Evolutionary conservation across 2,113 vertebrate species (phyloP).

Genomic region (Strix aluco): DNA sequence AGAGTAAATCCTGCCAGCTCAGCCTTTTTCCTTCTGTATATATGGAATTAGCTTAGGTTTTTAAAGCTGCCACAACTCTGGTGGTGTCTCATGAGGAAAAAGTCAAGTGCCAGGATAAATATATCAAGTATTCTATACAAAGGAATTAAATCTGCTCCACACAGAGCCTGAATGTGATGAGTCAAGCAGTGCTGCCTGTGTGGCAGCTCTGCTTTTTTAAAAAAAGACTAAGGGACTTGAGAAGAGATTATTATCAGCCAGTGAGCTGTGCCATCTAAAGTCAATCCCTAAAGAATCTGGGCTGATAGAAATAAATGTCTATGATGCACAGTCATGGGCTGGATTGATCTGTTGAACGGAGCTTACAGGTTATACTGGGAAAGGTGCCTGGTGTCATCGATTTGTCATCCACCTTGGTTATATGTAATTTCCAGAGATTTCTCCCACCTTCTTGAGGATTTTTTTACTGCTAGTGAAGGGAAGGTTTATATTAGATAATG

Average conservation of each 20-base stretch:
- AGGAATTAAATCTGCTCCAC: slow-evolving; percentile 43
- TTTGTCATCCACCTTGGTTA: neutral
- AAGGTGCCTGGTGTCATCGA: neutral
- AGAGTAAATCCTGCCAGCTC: slow-evolving; percentile 37
- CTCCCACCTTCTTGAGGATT: neutral
- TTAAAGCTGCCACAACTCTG: slow-evolving; percentile 25
- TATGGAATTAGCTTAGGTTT: slow-evolving; percentile 43
- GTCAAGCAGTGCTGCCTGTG: slow-evolving; percentile 23
- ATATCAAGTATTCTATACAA: slow-evolving; percentile 36
- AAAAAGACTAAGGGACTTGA: neutral
- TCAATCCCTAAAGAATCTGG: slow-evolving; percentile 11
- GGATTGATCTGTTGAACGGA: neutral
- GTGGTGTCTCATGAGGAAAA: slow-evolving; percentile 45
- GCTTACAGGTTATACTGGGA: neutral
- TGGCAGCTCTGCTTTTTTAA: neutral
- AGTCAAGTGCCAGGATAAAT: slow-evolving; percentile 62
- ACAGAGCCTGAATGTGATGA: slow-evolving; percentile 37
- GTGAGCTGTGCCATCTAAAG: slow-evolving; percentile 6
- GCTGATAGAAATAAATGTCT: slow-evolving; percentile 17
- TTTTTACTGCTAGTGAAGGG: neutral
- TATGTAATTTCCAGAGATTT: neutral
- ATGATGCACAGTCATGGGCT: neutral
- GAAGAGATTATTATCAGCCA: slow-evolving; percentile 18
- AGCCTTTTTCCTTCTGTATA: slow-evolving; percentile 28
- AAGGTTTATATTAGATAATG: neutral